Evolutionary conservation across 2,888 invertebrate genomes (phyloP), one percentile per base, ranked within the genome.

Genomic region (Sisyra nigra): DNA sequence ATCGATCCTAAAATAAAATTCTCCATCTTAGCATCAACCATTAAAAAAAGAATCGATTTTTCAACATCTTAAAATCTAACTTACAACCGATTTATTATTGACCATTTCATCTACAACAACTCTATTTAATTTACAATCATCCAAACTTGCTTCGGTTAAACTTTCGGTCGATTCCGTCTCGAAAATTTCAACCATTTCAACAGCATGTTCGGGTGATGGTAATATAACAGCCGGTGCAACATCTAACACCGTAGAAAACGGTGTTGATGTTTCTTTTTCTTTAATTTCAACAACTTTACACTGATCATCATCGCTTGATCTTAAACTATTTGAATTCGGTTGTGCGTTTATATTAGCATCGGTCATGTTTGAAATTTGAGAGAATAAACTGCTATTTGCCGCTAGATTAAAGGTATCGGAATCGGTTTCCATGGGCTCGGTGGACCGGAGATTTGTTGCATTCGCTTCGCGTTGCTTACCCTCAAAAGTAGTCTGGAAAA

Each of bases 271-370:
- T 58, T 82, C 80, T 54, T 68, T 74, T 53, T 74, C 79, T 48
- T 69, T 74, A 1, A 83, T 71, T 53, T 74, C 81, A 10, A 82
- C 82, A 49, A 80, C 66, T 50, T 71, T 73, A 41, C 71, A 70
- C 5, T 67, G 61, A 50, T 53, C 49, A 24, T 24, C 24, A 24
- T 24, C 24, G 24, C 7, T 3, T 7, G 24, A 24, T 5, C 7
- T 24, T 24, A 24, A 3, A 9, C 50, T 14, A 6, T 17, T 15
- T 10, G 17, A 30, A 47, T 32, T 50, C 54, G 36, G 48, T 17
- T 43, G 18, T 10, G 13, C 17, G 8, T 43, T 17, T 10, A 43
- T 29, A 44, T 10, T 50, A 47, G 30, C 52, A 49, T 30, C 56
- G 52, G 3, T 53, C 54, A 14, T 59, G 55, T 46, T 55, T 55